phyloP scores from a whole-genome alignment of 2,797 vertebrate species.

The Sebastes reedi region DNA sequence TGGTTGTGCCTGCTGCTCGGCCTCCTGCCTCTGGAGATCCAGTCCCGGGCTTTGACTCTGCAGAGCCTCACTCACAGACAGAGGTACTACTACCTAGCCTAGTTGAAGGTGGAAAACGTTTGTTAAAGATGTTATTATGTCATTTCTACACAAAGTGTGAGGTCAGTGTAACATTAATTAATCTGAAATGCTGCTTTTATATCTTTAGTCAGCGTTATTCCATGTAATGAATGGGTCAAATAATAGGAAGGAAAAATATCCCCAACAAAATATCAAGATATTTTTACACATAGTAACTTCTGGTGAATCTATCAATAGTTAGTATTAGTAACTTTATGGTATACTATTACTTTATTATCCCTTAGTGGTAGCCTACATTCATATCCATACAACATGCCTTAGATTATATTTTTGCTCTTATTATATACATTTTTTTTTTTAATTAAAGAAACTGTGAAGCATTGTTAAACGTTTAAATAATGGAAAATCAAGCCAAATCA shows the following conservation, averaged over 20 bases:
- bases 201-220: too few relatives aligned
- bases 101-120: background rate
- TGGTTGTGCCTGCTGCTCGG: conserved; percentile 70
- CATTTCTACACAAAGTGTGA: background rate
- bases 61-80: conserved; percentile 44
- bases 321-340: background rate
- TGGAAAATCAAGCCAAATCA: background rate
- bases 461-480: background rate
- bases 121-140: background rate
- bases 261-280: background rate
- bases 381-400: background rate
- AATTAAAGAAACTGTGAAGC: background rate
- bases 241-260: background rate
- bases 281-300: background rate
- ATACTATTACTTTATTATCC: background rate
- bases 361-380: background rate
- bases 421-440: background rate
- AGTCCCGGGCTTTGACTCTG: conserved; percentile 38
- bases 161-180: background rate
- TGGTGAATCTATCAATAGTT: background rate
- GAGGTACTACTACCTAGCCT: conserved; percentile 55
- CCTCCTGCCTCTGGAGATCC: conserved; percentile 67
- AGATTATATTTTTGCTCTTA: background rate
- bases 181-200: background rate
- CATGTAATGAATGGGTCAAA: background rate